Conservation (phyloP, 2,888 invertebrate species). For the Ommatoiulus sabulosus region DNA sequence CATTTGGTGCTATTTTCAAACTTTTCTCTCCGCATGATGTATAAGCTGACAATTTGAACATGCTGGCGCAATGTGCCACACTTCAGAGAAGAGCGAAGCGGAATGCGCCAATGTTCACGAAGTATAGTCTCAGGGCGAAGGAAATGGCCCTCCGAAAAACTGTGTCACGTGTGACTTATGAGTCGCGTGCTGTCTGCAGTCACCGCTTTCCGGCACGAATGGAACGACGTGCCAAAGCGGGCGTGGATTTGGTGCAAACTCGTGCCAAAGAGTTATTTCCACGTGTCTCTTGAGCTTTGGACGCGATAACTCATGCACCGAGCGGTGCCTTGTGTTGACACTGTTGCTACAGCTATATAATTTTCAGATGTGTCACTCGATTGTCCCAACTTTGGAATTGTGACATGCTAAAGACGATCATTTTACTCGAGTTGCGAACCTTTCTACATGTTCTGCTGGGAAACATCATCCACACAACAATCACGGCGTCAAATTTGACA, state of each 20-base stretch:
- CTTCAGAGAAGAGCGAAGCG: background rate
- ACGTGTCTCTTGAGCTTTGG: background rate
- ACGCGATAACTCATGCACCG: background rate
- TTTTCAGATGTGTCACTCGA: no score
- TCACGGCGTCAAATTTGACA: no score
- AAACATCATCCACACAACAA: no score
- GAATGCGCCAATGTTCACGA: background rate
- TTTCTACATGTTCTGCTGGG: no score
- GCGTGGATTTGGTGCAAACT: no score
- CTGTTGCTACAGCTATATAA: no score
- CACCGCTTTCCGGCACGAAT: no score
- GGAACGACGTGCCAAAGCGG: background rate
- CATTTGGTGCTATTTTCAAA: background rate
- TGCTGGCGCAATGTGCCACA: background rate
- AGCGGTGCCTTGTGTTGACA: background rate
- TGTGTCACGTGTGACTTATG: background rate
- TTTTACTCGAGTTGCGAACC: no score
- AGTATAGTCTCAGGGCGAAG: background rate
- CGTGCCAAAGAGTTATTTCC: slow-evolving; percentile 1
- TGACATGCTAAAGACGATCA: no score
- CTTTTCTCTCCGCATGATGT: background rate
- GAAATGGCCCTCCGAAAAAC: background rate
- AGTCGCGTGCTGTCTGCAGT: no score
- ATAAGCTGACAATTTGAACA: background rate
- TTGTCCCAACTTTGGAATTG: no score